A percentile compares a stretch with the other conserved stretches of the same genome.
Evolutionary conservation across 2,888 invertebrate species (phyloP).

Genomic region (Loripinus fragilis): DNA sequence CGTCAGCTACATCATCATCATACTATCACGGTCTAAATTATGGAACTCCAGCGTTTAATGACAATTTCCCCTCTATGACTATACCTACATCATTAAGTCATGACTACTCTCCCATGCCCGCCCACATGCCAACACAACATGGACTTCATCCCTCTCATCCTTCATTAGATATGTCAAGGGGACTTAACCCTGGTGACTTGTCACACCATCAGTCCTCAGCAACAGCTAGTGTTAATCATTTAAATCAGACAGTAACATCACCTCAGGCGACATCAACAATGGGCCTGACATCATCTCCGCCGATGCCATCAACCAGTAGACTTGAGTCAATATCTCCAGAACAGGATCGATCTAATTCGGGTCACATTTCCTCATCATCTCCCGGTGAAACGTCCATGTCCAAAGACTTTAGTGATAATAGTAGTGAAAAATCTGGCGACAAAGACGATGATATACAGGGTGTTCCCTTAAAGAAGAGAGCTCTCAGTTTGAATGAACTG

Average conservation of each 20-base stretch:
- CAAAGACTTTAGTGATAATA: constrained; percentile 48
- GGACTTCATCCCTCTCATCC: constrained; percentile 18
- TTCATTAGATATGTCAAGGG: constrained; percentile 22
- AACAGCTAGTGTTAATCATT: background rate
- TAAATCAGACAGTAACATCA: constrained; percentile 38
- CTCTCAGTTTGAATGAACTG: constrained; percentile 66
- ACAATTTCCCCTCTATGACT: constrained; percentile 40
- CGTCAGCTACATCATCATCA: constrained; percentile 22
- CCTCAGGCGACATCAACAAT: constrained; percentile 30
- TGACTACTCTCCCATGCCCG: constrained; percentile 51
- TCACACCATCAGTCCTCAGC: background rate
- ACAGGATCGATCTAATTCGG: constrained; percentile 38
- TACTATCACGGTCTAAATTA: constrained; percentile 61
- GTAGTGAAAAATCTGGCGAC: constrained; percentile 48
- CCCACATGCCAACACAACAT: constrained; percentile 47
- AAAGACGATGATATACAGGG: constrained; percentile 45
- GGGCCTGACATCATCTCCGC: constrained; percentile 34
- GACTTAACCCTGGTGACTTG: background rate
- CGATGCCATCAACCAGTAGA: constrained; percentile 47
- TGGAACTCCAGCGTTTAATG: constrained; percentile 22
- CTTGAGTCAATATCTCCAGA: constrained; percentile 51
- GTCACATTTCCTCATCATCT: constrained; percentile 53
- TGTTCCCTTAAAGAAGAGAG: constrained; percentile 76
- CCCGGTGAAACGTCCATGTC: constrained; percentile 53
- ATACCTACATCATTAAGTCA: constrained; percentile 37